Percentiles rank a stretch among this genome's conserved stretches.
phyloP scores from a whole-genome alignment of 1,140 invertebrate species.

The Triops cancriformis region DNA sequence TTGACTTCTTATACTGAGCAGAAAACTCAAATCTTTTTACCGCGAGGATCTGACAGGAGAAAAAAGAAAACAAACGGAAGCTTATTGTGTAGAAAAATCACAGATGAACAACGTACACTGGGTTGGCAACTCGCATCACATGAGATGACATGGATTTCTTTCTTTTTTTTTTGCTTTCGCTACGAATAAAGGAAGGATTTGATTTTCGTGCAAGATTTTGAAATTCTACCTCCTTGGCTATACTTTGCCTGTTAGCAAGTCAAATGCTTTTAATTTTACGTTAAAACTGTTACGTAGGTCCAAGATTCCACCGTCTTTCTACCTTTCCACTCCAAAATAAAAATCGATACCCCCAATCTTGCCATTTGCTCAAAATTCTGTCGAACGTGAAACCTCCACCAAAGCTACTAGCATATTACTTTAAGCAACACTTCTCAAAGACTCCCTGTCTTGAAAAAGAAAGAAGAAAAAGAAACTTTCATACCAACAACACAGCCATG shows the following conservation, averaged over 20 bases:
- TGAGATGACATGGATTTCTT: conserved; percentile 14
- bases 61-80: background rate
- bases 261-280: background rate
- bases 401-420: background rate
- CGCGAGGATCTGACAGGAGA: background rate
- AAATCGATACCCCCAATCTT: background rate
- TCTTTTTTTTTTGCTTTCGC: background rate
- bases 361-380: background rate
- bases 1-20: background rate
- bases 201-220: background rate
- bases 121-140: conserved; percentile 12
- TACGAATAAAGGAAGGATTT: background rate
- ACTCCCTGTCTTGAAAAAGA: background rate
- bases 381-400: background rate
- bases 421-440: background rate
- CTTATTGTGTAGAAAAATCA: conserved; percentile 11
- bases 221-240: too few relatives aligned
- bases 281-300: too few relatives aligned
- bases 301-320: too few relatives aligned
- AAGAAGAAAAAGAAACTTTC: background rate
- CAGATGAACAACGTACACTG: conserved; percentile 5
- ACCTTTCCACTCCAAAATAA: too few relatives aligned
- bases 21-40: background rate
- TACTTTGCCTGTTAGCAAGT: too few relatives aligned
- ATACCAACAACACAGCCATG: background rate